A percentile compares a stretch with the other conserved stretches of the same genome.
Conservation (phyloP, 2,797 vertebrate species). For the Pseudomugil tenellus region DNA sequence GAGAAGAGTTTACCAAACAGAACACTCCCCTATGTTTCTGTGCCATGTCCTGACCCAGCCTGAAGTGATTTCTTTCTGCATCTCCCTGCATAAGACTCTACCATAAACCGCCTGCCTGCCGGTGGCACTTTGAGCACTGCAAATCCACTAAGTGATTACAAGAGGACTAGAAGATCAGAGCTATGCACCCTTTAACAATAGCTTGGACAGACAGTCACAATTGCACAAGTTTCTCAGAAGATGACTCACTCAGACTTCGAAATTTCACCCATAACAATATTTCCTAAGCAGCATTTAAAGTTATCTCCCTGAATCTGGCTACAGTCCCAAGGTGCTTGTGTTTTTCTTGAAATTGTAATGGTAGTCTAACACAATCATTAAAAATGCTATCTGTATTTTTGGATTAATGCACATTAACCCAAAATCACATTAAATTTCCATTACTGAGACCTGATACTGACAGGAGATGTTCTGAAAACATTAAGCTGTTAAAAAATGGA, state of each 20-base stretch:
- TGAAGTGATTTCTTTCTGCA: slow-evolving; percentile 13
- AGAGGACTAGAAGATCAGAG: slow-evolving; percentile 3
- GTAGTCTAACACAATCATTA: neutral
- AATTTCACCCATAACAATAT: neutral
- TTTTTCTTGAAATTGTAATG: neutral
- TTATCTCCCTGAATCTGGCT: slow-evolving; percentile 29
- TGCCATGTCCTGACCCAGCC: slow-evolving; percentile 10
- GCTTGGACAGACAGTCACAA: neutral
- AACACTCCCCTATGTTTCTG: neutral
- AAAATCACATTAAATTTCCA: neutral
- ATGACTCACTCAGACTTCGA: neutral
- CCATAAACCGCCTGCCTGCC: slow-evolving; percentile 19
- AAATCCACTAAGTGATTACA: slow-evolving; percentile 12
- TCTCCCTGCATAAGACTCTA: neutral
- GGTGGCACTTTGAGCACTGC: slow-evolving; percentile 8
- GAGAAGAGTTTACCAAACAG: neutral
- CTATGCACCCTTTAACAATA: slow-evolving; percentile 3
- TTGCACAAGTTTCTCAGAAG: neutral
- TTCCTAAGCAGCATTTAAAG: neutral
- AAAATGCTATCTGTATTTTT: neutral
- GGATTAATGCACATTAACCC: neutral
- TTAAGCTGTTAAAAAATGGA: no score
- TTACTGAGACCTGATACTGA: neutral
- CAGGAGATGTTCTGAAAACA: slow-evolving; percentile 6
- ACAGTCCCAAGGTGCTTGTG: neutral